Conservation (phyloP, 2,113 vertebrate genomes). For the Aythya baeri region DNA sequence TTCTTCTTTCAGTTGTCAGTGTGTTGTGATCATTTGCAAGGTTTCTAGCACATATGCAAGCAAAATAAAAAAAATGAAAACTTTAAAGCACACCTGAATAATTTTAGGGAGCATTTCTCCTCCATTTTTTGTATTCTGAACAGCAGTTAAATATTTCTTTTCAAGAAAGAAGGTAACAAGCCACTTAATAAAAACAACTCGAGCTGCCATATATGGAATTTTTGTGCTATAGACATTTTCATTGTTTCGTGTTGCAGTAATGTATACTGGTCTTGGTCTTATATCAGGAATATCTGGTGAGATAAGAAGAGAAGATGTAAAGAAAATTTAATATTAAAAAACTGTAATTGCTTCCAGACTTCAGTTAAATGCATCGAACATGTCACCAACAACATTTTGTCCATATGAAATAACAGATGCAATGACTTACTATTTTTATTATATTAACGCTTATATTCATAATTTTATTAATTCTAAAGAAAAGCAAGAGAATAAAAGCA, state of each 20-base stretch:
- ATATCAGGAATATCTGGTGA: constrained; percentile 89
- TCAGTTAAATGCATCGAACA: not conserved
- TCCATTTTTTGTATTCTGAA: constrained; percentile 89
- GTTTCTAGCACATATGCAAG: rapidly evolving
- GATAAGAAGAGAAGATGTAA: constrained; percentile 7
- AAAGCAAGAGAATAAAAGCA: not conserved
- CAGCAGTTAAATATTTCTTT: constrained; percentile 90
- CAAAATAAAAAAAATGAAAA: not conserved
- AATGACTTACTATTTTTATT: not conserved
- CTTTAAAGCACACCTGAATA: constrained; percentile 85
- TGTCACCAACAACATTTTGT: not conserved
- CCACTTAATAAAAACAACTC: constrained; percentile 98
- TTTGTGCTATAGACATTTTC: constrained; percentile 93
- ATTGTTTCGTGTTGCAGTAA: constrained; percentile 87
- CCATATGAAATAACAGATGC: not conserved
- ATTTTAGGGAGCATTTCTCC: constrained; percentile 92
- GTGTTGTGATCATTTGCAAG: not conserved
- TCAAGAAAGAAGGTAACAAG: constrained; percentile 98
- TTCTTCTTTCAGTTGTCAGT: not conserved
- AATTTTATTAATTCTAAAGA: not conserved
- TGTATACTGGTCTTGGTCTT: constrained; percentile 91
- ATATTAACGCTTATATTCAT: not conserved
- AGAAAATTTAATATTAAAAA: not conserved
- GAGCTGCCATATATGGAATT: constrained; percentile 94
- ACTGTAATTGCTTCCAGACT: not conserved